Percentiles rank a stretch among this genome's conserved stretches.
These are phyloP conservation scores for Larimichthys crocea DNA, from an alignment of 2,113 vertebrate genomes.

Conservation along the genomic window DNA sequence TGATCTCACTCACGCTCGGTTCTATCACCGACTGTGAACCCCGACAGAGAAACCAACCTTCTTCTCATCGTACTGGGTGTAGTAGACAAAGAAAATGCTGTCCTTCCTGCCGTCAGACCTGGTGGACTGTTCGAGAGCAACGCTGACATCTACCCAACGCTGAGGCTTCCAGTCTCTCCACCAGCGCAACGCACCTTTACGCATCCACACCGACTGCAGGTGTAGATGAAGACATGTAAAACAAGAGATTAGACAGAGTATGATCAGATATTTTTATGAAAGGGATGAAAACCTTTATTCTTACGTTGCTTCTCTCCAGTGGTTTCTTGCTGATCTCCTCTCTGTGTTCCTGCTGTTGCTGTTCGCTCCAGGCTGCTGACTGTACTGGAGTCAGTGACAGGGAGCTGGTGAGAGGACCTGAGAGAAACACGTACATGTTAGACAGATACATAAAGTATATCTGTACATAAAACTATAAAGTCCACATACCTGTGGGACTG, in stretches of 20 bases:
- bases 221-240: no score
- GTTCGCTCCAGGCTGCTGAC: conserved; percentile 89
- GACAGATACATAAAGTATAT: neutral
- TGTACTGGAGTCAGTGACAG: conserved; percentile 91
- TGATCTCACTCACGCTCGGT: neutral
- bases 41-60: conserved; percentile 85
- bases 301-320: conserved; percentile 86
- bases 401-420: conserved; percentile 89
- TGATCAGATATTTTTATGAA: neutral
- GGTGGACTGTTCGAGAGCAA: conserved; percentile 93
- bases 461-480: neutral
- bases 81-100: conserved; percentile 97
- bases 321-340: conserved; percentile 90
- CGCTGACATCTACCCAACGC: conserved; percentile 92
- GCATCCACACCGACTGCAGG: conserved; percentile 92
- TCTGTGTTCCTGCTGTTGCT: conserved; percentile 87
- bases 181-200: conserved; percentile 92
- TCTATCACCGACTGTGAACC: fast-evolving
- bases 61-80: conserved; percentile 91
- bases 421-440: conserved; percentile 40
- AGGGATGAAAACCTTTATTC: neutral
- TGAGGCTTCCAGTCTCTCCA: conserved; percentile 96
- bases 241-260: neutral
- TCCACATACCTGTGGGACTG: conserved; percentile 75
- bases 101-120: conserved; percentile 86